Conservation (phyloP, 2,888 invertebrate species). For the Pinctada fucata region DNA sequence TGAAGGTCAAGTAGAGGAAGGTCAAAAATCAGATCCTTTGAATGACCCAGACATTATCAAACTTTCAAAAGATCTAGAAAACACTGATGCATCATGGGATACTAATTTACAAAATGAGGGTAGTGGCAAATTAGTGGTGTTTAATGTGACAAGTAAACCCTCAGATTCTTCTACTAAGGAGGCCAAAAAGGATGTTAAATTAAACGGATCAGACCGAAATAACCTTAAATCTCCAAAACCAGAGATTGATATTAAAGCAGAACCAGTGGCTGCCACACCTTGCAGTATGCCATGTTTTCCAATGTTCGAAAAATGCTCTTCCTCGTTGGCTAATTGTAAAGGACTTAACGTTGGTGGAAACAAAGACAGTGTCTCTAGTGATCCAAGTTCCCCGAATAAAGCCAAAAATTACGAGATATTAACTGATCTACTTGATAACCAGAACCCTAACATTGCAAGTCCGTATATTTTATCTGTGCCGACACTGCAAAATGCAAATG, state of each 20-base stretch:
- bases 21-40: neutral
- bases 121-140: neutral
- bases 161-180: neutral
- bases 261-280: neutral
- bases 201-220: neutral
- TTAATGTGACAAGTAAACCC: neutral
- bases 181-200: neutral
- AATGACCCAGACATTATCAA: neutral
- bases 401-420: neutral
- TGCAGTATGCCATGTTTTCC: neutral
- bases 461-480: neutral
- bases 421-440: neutral
- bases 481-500: neutral
- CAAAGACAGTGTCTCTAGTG: neutral
- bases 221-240: neutral
- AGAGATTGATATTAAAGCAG: neutral
- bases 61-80: neutral
- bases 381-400: neutral
- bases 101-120: neutral
- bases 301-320: neutral
- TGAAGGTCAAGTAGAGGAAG: neutral
- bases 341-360: neutral
- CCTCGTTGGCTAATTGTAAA: neutral
- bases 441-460: neutral
- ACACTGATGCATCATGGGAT: neutral